Percentiles rank a stretch among this genome's conserved stretches.
These are phyloP conservation scores for Enteromius anoplus DNA, from an alignment of 2,797 vertebrate species.

Conservation along the genomic window DNA sequence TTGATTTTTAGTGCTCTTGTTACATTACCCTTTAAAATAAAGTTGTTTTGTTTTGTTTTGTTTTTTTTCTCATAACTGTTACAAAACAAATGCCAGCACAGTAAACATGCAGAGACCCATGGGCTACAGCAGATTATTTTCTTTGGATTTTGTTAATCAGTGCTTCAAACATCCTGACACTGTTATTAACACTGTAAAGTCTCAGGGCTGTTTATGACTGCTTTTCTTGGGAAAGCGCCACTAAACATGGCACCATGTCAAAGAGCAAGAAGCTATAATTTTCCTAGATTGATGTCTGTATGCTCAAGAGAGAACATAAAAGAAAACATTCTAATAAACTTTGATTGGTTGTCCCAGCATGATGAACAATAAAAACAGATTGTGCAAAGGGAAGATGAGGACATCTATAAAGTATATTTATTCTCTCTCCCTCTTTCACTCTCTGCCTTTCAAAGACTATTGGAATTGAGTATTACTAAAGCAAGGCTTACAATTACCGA, in stretches of 20 bases:
- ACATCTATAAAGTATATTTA: background rate
- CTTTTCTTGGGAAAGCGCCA: slow-evolving; percentile 53
- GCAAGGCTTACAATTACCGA: background rate
- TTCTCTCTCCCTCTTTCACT: background rate
- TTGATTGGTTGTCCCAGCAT: slow-evolving; percentile 69
- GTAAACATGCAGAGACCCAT: slow-evolving; percentile 23
- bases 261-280: slow-evolving; percentile 76
- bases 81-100: slow-evolving; percentile 11
- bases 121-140: slow-evolving; percentile 32
- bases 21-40: too few relatives aligned
- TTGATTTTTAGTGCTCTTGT: background rate
- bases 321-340: slow-evolving; percentile 80
- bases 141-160: slow-evolving; percentile 19
- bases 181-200: slow-evolving; percentile 45
- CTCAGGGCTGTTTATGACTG: slow-evolving; percentile 49
- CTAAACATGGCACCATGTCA: slow-evolving; percentile 72
- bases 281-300: slow-evolving; percentile 76
- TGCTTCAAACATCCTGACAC: slow-evolving; percentile 17
- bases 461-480: background rate
- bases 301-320: slow-evolving; percentile 72
- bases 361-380: slow-evolving; percentile 54
- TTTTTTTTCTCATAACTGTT: background rate
- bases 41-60: too few relatives aligned
- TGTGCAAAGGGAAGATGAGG: slow-evolving; percentile 44
- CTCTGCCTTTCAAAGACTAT: background rate